Evolutionary conservation across 2,797 vertebrate genomes (phyloP), one percentile per base, ranked within the genome.

Genomic region (Peromyscus attwateri): DNA sequence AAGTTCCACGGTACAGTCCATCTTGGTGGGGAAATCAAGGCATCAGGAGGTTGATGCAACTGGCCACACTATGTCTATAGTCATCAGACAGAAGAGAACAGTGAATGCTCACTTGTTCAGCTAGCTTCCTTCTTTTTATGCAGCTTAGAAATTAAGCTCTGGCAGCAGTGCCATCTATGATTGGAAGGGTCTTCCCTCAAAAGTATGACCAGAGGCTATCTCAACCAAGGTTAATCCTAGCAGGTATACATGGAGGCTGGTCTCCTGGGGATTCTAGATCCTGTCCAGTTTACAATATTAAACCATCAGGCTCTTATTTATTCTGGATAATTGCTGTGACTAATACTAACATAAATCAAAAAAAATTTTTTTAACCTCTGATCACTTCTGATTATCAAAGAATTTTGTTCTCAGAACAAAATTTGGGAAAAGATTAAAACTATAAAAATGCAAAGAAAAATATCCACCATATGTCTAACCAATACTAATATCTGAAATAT

Each of bases 301-400:
- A 85, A 3, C 40, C 17, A 46, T 49, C 19, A 34, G 1, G 34
- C 25, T 31, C 31, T 95, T 87, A 43, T 66, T 85, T 87, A 43
- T 66, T 85, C 83, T 77, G 4, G 8, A 87, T 85, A 90, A 55
- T 89, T 55, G n/a, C 25, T 80, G 12, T 31, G 55, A 57, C 49
- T 87, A 83, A 80, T 92, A 75, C 23, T 75, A 81, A 79, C 43
- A 2, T 75, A 71, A 91, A 10, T n/a, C 34, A 68, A 55, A 31
- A 62, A 49, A 52, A 52, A 13, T 11, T 52, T 49, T 71, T 73
- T 40, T 87, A 12, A 57, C 27, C 12, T 43, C 55, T 70, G 14
- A 5, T 85, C 75, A 83, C 46, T 94, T 96, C 55, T 95, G 52
- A 92, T 70, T 81, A n/a, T 49, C 73, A 93, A 92, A 64, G n/a